A percentile compares a stretch with the other conserved stretches of the same genome.
These are phyloP conservation scores for Marmota flaviventris DNA, from an alignment of 2,113 vertebrate species.

Conservation along the genomic window DNA sequence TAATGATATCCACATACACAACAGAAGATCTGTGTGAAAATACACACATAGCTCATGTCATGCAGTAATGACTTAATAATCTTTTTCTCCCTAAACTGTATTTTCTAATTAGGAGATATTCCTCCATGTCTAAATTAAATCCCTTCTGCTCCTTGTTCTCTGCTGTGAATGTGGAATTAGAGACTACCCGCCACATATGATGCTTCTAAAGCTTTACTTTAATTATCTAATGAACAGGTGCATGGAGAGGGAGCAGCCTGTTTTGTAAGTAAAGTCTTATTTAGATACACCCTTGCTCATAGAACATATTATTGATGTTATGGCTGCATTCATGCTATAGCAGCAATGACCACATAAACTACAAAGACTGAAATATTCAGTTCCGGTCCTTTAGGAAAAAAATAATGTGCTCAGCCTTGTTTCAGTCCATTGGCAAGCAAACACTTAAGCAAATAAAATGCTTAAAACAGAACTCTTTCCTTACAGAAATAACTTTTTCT, in stretches of 20 bases:
- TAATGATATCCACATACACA: neutral
- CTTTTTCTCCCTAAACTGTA: neutral
- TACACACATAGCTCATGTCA: neutral
- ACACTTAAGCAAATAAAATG: neutral
- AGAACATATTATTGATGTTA: neutral
- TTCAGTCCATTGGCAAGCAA: neutral
- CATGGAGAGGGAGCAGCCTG: neutral
- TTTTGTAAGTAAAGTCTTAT: neutral
- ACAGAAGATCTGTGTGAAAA: conserved; percentile 17
- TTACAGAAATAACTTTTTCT: neutral
- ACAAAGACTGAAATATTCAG: neutral
- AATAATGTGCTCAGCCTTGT: neutral
- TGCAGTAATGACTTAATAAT: neutral
- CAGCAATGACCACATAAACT: neutral
- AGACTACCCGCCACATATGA: neutral
- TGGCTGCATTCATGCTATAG: neutral
- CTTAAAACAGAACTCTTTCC: neutral
- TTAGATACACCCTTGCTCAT: neutral
- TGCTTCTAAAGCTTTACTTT: neutral
- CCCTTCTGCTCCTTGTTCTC: neutral
- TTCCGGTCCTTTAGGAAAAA: neutral
- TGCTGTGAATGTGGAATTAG: neutral
- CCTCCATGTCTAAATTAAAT: conserved; percentile 1
- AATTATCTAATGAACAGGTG: neutral
- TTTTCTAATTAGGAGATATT: neutral